Conservation (phyloP, 2,888 invertebrate species). For the Nymphalis polychloros region DNA sequence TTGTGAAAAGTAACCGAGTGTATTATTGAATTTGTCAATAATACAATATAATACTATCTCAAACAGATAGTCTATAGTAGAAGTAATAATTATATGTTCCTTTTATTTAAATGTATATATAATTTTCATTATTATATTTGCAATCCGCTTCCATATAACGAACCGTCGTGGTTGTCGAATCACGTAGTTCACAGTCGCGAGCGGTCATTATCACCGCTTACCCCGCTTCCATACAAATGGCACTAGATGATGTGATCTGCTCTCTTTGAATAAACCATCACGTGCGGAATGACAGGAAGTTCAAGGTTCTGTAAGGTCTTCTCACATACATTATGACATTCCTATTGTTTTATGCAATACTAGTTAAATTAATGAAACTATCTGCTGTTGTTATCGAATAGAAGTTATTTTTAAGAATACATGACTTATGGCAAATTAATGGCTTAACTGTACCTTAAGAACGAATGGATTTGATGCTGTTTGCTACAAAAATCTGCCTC, state of each 20-base stretch:
- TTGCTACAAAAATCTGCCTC: no score
- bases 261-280: slow-evolving; percentile 40
- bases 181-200: slow-evolving; percentile 34
- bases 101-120: no score
- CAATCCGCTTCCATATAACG: slow-evolving; percentile 15
- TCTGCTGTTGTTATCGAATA: background rate
- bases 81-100: no score
- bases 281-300: slow-evolving; percentile 41
- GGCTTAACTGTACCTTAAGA: no score
- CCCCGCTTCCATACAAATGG: slow-evolving; percentile 44
- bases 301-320: slow-evolving; percentile 42
- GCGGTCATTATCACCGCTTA: slow-evolving; percentile 44
- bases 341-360: slow-evolving; percentile 27
- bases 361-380: background rate
- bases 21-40: no score
- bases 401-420: background rate
- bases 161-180: slow-evolving; percentile 9
- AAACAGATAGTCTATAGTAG: no score
- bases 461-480: no score
- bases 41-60: no score
- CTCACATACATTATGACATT: slow-evolving; percentile 28
- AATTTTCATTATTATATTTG: no score
- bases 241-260: slow-evolving; percentile 35
- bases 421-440: no score
- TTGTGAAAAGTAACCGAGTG: no score